A percentile compares a stretch with the other conserved stretches of the same genome.
These are phyloP conservation scores for Athalia rosae DNA, from an alignment of 2,888 invertebrate species.

Conservation along the genomic window DNA sequence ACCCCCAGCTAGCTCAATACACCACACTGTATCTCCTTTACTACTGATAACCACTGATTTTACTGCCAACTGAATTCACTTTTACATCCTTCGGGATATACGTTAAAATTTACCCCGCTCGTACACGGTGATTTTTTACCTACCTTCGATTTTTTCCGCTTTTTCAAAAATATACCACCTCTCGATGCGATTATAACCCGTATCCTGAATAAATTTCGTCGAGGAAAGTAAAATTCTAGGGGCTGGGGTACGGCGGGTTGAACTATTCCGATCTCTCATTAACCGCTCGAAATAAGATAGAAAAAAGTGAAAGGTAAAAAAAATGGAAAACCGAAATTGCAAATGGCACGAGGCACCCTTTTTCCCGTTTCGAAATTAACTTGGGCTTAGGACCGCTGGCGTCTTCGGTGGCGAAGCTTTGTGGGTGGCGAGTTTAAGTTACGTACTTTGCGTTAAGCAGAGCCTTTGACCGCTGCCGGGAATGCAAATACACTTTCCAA, in stretches of 20 bases:
- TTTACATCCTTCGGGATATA: slow-evolving; percentile 3
- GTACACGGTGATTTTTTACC: background rate
- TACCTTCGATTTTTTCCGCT: too few species aligned
- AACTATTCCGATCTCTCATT: too few species aligned
- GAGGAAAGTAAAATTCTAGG: too few species aligned
- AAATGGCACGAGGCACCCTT: background rate
- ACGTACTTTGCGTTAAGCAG: slow-evolving; percentile 59
- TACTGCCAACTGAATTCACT: slow-evolving; percentile 46
- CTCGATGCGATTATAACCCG: too few species aligned
- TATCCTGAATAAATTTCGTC: too few species aligned
- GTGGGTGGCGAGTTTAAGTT: slow-evolving; percentile 24
- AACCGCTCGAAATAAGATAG: background rate
- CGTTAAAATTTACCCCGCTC: background rate
- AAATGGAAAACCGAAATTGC: background rate
- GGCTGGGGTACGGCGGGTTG: too few species aligned
- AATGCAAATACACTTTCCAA: slow-evolving; percentile 68
- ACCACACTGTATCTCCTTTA: slow-evolving; percentile 49
- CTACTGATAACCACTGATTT: slow-evolving; percentile 48
- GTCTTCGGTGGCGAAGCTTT: slow-evolving; percentile 7
- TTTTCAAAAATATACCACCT: too few species aligned
- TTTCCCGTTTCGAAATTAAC: background rate
- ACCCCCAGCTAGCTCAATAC: slow-evolving; percentile 49
- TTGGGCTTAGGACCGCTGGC: slow-evolving; percentile 17
- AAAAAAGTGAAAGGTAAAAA: background rate
- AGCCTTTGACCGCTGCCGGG: slow-evolving; percentile 68